Base-by-base conservation (phyloP, 2,797 vertebrate species). In the Argyrosomus regius region DNA sequence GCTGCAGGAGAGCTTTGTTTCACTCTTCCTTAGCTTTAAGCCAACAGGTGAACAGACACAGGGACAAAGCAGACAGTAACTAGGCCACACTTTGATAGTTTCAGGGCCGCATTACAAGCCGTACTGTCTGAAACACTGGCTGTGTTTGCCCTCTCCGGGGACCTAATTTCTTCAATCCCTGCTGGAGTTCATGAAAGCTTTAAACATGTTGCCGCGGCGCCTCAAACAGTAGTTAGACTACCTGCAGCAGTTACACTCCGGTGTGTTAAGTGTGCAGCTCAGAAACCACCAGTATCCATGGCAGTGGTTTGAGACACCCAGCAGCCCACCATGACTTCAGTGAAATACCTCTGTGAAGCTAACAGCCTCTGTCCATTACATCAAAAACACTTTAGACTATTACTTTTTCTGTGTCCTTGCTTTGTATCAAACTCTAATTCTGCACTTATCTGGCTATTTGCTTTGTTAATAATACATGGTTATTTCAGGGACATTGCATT, bases 131-230 rank as follows among this genome's bases (percentile, higher is more conserved):
- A 72, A 75, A 50, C 48, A 49, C 54, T 35, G 50, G 35, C 35
- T 39, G 17, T 20, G 50, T 63, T 22, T 53, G 28, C 62, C 26
- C 10, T 77, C 80, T 83, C 78, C 50, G 12, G 63, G 64, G 78
- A 73, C 17, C 67, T 80, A 0, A 63, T 87, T 81, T 79, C 77
- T 83, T 72, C 49, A 64, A 8, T 72, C 60, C 49, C 77, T 49
- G 41, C 62, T 28, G 70, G 28, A 45, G 57, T 35, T 58, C 60
- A 49, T 74, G 35, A 65, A 81, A 73, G 53, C 22, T 31, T 71
- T 49, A 48, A 77, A 72, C 2, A 24, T 60, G 69, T 61, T 58
- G 64, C 68, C 41, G 39, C 45, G 12, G 50, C 1, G 16, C 26
- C 63, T 73, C 56, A 31, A 71, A 78, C 69, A 14, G 20, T 14